Percentiles rank a stretch among this genome's conserved stretches.
These are phyloP conservation scores for Sycophaga agraensis DNA, from an alignment of 1,140 invertebrate species.

Conservation along the genomic window DNA sequence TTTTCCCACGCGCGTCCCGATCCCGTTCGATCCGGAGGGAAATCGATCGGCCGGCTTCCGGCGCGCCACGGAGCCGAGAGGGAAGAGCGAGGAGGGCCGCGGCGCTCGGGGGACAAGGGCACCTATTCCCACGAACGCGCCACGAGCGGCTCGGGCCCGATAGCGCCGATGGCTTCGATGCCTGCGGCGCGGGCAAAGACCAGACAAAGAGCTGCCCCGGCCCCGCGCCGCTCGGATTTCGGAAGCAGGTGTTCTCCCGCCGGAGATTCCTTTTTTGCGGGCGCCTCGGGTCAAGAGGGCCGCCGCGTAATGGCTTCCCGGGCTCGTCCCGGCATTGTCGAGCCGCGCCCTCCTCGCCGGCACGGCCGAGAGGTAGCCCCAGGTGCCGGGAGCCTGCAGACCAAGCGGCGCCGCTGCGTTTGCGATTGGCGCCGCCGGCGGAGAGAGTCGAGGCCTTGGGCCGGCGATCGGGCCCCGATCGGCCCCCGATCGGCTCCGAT, in stretches of 20 bases:
- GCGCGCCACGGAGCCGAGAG: slow-evolving; percentile 19
- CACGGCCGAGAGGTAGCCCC: no score
- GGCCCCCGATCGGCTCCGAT: no score
- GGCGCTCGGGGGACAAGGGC: slow-evolving; percentile 9
- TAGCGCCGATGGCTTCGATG: no score
- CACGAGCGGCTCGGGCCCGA: no score
- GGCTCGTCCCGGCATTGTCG: background rate
- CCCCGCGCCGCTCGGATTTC: slow-evolving; percentile 41
- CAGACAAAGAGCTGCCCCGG: background rate
- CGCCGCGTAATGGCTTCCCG: slow-evolving; percentile 35
- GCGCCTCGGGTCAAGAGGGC: slow-evolving; percentile 1
- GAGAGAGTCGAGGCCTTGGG: background rate
- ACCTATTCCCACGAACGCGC: background rate
- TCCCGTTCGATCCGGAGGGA: no score
- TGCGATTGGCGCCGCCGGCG: no score
- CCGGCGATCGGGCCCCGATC: background rate
- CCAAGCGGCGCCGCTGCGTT: no score
- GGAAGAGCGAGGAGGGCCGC: no score
- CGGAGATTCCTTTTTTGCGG: slow-evolving; percentile 31
- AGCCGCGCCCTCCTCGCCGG: no score
- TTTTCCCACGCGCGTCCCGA: no score
- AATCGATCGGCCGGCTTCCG: no score
- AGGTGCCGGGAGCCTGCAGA: no score
- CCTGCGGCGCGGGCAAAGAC: slow-evolving; percentile 4
- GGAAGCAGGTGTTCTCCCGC: slow-evolving; percentile 46